These are phyloP conservation scores for Tursiops truncatus DNA, from an alignment of 2,113 vertebrate genomes.

Conservation along the genomic window DNA sequence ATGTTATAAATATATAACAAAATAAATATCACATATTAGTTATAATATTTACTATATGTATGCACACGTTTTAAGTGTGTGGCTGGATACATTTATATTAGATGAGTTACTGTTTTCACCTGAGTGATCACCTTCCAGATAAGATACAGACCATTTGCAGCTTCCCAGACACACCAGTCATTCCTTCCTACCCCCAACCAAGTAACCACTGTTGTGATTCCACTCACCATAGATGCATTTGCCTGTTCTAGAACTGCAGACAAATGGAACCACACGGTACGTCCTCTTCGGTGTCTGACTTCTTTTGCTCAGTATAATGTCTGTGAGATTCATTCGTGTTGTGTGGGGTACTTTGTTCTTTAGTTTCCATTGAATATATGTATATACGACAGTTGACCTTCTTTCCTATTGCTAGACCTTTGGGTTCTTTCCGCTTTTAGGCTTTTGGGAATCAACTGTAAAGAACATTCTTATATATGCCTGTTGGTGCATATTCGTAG, in stretches of 20 bases:
- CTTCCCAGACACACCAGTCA: rapidly evolving
- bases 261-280: neutral
- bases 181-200: neutral
- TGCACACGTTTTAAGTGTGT: neutral
- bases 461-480: neutral
- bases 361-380: neutral
- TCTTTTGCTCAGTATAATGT: neutral
- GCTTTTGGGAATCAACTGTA: neutral
- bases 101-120: neutral
- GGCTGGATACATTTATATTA: neutral
- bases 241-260: neutral
- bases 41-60: neutral
- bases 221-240: neutral
- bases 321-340: neutral
- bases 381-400: rapidly evolving
- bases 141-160: neutral
- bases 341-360: neutral
- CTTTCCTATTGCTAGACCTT: neutral
- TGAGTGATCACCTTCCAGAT: neutral
- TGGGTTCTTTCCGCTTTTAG: neutral
- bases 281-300: neutral
- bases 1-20: neutral
- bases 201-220: neutral
- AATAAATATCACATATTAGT: neutral
- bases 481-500: neutral